These are phyloP conservation scores for Sceloporus tristichus DNA, from an alignment of 2,113 vertebrate species.

Conservation along the genomic window DNA sequence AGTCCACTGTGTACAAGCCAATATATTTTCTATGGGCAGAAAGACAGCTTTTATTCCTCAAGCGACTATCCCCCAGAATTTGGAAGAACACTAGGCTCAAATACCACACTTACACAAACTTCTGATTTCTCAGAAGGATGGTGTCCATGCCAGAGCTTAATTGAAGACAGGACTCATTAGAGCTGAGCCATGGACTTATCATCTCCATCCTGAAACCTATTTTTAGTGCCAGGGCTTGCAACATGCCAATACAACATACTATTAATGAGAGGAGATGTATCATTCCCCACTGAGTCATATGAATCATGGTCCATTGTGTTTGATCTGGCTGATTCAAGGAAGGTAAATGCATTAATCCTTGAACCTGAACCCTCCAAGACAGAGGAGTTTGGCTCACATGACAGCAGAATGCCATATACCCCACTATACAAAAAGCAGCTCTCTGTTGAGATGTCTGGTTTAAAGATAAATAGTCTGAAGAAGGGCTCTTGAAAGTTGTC, in stretches of 20 bases:
- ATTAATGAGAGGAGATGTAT: neutral
- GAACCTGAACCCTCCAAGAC: neutral
- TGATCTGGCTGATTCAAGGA: neutral
- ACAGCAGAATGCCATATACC: neutral
- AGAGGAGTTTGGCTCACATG: neutral
- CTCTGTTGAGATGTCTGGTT: neutral
- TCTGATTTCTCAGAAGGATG: neutral
- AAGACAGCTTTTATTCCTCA: neutral
- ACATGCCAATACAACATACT: neutral
- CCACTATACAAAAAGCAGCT: neutral
- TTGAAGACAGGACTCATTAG: neutral
- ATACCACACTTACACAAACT: neutral
- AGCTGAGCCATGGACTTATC: neutral
- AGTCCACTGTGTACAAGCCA: neutral
- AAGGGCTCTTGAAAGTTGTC: neutral
- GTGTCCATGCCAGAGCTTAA: neutral
- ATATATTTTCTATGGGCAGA: neutral
- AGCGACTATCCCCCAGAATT: neutral
- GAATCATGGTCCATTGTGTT: neutral
- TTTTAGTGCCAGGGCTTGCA: neutral
- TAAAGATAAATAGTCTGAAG: neutral
- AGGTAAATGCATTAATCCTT: neutral
- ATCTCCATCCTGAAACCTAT: neutral
- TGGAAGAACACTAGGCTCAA: neutral
- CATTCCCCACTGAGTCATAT: neutral